Percentiles rank a stretch among this genome's conserved stretches.
phyloP scores from a whole-genome alignment of 2,113 vertebrate species.

The Gnathonemus longibarbis region DNA sequence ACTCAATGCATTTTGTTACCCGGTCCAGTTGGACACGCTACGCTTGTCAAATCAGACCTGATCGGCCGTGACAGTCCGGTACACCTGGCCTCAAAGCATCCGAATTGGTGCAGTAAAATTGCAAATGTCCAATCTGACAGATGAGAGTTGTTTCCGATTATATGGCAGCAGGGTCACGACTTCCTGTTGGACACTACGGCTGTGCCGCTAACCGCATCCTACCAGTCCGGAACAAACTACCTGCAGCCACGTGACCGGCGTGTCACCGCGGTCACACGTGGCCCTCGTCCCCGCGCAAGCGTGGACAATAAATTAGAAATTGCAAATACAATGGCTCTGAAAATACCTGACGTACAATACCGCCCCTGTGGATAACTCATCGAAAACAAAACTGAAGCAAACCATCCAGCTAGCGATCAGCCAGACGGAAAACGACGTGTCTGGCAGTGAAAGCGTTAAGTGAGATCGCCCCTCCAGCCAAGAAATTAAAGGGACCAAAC shows the following conservation, averaged over 20 bases:
- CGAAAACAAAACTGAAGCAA: background rate
- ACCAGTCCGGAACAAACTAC: background rate
- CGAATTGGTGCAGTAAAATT: background rate
- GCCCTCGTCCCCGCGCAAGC: background rate
- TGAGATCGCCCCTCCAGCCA: background rate
- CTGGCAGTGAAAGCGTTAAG: conserved; percentile 14
- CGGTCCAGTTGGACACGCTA: background rate
- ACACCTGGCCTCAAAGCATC: background rate
- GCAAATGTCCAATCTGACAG: background rate
- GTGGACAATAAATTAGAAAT: background rate
- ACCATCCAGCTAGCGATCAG: background rate
- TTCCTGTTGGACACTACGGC: background rate
- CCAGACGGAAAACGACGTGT: background rate
- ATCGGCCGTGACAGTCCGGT: background rate
- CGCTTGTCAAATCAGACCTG: background rate
- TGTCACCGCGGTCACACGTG: background rate
- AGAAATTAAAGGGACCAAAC: conserved; percentile 4
- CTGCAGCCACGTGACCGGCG: background rate
- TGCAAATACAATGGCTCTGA: background rate
- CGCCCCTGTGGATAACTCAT: background rate
- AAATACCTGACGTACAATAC: background rate
- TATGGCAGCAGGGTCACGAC: background rate
- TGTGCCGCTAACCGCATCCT: background rate
- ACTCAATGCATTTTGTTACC: background rate
- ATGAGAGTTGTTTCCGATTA: background rate